These are phyloP conservation scores for Tetramorium alpestre DNA, from an alignment of 1,140 invertebrate species.

Conservation along the genomic window DNA sequence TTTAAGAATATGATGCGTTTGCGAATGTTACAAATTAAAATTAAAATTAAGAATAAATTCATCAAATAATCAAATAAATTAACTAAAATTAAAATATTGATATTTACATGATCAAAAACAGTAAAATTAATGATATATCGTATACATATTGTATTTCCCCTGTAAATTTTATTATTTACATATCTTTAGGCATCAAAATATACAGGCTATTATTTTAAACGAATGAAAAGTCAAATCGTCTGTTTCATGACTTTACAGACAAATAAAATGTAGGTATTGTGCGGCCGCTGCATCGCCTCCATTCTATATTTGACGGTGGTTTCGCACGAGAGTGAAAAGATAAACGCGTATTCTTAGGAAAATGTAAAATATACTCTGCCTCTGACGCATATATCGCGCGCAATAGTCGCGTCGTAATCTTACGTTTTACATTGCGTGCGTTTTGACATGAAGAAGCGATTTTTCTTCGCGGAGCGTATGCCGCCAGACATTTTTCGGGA, in stretches of 20 bases:
- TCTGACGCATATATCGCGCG: neutral
- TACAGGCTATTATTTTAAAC: neutral
- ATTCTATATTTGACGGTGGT: neutral
- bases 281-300: neutral
- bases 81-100: neutral
- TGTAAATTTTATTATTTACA: neutral
- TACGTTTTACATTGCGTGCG: neutral
- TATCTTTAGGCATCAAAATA: neutral
- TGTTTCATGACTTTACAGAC: neutral
- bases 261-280: constrained; percentile 20
- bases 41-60: neutral
- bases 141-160: neutral
- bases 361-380: neutral
- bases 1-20: neutral
- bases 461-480: neutral
- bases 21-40: neutral
- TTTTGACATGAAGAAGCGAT: constrained; percentile 21
- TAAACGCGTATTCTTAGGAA: neutral
- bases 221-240: neutral
- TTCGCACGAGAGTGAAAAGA: constrained; percentile 2
- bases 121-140: neutral
- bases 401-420: constrained; percentile 14
- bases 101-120: neutral
- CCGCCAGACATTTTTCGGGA: neutral
- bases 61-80: neutral